Percentiles rank a stretch among this genome's conserved stretches.
Evolutionary conservation across 2,888 invertebrate species (phyloP).

Genomic region (Andrena trimmerana): DNA sequence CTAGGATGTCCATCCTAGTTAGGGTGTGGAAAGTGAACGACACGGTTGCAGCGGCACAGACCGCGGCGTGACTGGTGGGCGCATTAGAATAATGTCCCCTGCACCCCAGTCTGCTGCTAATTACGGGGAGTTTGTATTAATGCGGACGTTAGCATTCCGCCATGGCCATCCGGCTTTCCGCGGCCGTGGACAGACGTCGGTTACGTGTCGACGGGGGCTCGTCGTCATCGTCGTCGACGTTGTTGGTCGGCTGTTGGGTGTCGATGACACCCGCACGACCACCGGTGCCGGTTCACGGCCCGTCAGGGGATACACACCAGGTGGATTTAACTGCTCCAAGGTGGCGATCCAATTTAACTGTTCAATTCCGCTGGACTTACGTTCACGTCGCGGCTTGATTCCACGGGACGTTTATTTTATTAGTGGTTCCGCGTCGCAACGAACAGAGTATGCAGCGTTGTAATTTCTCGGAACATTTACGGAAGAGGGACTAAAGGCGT

Average conservation of each 20-base stretch:
- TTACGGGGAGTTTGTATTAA: slow-evolving; percentile 80
- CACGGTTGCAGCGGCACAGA: slow-evolving; percentile 16
- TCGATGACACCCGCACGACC: slow-evolving; percentile 7
- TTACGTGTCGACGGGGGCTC: slow-evolving; percentile 54
- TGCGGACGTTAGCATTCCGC: slow-evolving; percentile 80
- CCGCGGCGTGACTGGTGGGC: slow-evolving; percentile 54
- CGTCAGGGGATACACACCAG: slow-evolving; percentile 64
- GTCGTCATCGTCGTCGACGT: slow-evolving; percentile 22
- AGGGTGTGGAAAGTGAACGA: slow-evolving; percentile 63
- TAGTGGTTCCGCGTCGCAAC: too few species aligned
- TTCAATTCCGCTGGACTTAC: too few species aligned
- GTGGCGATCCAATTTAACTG: slow-evolving; percentile 7
- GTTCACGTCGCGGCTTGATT: too few species aligned
- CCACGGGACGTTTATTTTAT: too few species aligned
- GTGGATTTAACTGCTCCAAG: slow-evolving; percentile 74
- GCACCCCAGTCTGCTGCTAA: slow-evolving; percentile 72
- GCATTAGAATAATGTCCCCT: slow-evolving; percentile 68
- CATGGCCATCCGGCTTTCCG: slow-evolving; percentile 65
- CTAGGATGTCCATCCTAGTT: slow-evolving; percentile 6
- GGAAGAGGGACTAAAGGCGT: neutral
- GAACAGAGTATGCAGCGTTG: neutral
- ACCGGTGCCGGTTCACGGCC: slow-evolving; percentile 16
- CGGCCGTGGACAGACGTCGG: slow-evolving; percentile 37
- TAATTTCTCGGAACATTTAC: neutral
- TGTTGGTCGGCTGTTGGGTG: slow-evolving; percentile 32